These are phyloP conservation scores for Papilio machaon DNA, from an alignment of 1,140 invertebrate genomes.

Conservation along the genomic window DNA sequence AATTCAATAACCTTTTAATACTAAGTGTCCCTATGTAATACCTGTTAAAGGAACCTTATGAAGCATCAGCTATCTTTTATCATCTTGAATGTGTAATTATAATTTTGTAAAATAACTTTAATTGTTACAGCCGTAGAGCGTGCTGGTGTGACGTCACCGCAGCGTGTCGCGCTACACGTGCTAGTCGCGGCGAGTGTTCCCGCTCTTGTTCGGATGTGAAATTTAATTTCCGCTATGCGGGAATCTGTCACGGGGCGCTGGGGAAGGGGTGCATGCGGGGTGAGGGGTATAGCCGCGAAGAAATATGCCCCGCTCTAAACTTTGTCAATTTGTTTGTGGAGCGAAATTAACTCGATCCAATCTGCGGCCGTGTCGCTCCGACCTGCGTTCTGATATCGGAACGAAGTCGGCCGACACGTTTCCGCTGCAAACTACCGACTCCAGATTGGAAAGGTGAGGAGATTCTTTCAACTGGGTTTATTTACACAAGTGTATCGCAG, in stretches of 20 bases:
- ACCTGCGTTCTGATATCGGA: slow-evolving; percentile 65
- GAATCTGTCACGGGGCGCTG: slow-evolving; percentile 67
- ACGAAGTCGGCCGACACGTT: slow-evolving; percentile 56
- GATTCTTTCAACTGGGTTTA: background rate
- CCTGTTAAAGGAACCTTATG: background rate
- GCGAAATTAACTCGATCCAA: slow-evolving; percentile 81
- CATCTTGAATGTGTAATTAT: background rate
- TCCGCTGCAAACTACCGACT: slow-evolving; percentile 36
- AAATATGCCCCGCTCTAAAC: slow-evolving; percentile 81
- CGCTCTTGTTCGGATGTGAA: slow-evolving; percentile 80
- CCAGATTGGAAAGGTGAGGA: slow-evolving; percentile 42
- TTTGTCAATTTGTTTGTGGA: slow-evolving; percentile 82
- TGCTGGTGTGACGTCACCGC: slow-evolving; percentile 48
- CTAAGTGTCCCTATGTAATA: background rate
- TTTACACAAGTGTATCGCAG: background rate
- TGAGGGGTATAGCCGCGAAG: slow-evolving; percentile 64
- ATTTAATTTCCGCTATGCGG: slow-evolving; percentile 80
- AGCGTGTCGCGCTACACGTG: slow-evolving; percentile 66
- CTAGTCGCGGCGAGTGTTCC: slow-evolving; percentile 65
- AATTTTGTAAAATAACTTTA: slow-evolving; percentile 28
- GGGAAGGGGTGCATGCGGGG: slow-evolving; percentile 54
- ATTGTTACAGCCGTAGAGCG: background rate
- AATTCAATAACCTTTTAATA: background rate
- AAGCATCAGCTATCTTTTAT: background rate
- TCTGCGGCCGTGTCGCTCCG: slow-evolving; percentile 71